Base-by-base conservation (phyloP, 2,888 invertebrate species). In the Drosophila kuntzei region DNA sequence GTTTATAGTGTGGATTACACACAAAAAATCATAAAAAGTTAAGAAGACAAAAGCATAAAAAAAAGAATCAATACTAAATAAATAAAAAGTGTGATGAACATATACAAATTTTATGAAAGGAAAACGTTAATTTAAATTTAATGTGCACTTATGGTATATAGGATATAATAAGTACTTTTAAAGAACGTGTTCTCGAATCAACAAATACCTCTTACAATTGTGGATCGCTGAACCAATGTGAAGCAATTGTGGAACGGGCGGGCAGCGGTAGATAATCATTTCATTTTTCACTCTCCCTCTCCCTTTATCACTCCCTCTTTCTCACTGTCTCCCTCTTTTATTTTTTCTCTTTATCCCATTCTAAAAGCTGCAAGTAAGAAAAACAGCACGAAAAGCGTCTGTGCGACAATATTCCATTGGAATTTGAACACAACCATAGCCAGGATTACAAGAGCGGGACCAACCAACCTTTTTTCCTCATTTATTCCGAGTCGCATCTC, bases 141-240 rank as follows among this genome's bases (percentile, higher is more conserved):
- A 36, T 34, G 37, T 61, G 60, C 36, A 54, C 46, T 61, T 61
- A 54, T 53, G 39, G 18, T 12, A 36, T 36, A 50, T 11, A 37
- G 16, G n/a, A 41, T 29, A 41, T 36, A 32, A 41, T 46, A 36
- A 43, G 18, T 44, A 53, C 49, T 22, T 25, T 61, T 57, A 37
- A 37, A 58, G 36, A 63, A 59, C 25, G 36, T 60, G 20, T 55
- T 44, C 49, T 43, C 51, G 43, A 58, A 55, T 58, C 34, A 62
- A 83, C n/a, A 81, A 82, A 81, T 89, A 90, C 80, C 86, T 83
- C 77, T 77, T 75, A 70, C 59, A 73, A 78, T 68, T 65, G 81
- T 61, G 55, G 70, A 76, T 71, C 85, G 82, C 72, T 83, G 84
- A 87, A 81, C 68, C 67, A 77, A 71, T 71, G 66, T 80, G 80